A percentile compares a stretch with the other conserved stretches of the same genome.
These are phyloP conservation scores for Psilopsiagon aurifrons DNA, from an alignment of 2,113 vertebrate species.

Conservation along the genomic window DNA sequence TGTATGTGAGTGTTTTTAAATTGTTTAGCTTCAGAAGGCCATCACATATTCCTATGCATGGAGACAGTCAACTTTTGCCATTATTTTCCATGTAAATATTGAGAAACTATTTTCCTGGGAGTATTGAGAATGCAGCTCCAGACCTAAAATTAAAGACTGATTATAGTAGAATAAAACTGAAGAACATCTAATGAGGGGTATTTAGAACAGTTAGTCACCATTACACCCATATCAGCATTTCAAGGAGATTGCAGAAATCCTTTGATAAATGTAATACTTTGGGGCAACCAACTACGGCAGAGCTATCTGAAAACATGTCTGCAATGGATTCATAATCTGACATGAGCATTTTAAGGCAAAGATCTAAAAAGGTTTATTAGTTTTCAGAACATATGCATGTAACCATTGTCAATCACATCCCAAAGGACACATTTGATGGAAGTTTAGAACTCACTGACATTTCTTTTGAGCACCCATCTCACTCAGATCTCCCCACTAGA, in stretches of 20 bases:
- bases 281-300: fast-evolving
- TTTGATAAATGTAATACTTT: background rate
- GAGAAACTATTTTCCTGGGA: background rate
- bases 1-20: background rate
- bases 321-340: background rate
- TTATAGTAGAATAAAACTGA: background rate
- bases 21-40: background rate
- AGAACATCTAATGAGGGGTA: constrained; percentile 32
- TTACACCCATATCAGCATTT: background rate
- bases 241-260: background rate
- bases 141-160: constrained; percentile 12
- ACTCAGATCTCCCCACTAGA: constrained; percentile 18
- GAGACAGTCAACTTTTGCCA: background rate
- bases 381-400: background rate
- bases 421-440: constrained; percentile 1
- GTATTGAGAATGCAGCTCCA: background rate
- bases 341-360: background rate
- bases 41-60: background rate
- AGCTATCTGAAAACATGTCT: background rate
- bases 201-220: constrained; percentile 35
- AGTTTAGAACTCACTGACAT: constrained; percentile 47
- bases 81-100: background rate
- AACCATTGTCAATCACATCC: background rate
- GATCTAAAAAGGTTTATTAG: background rate
- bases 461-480: constrained; percentile 48